phyloP scores from a whole-genome alignment of 2,113 vertebrate genomes.

The Cnemophilus loriae region DNA sequence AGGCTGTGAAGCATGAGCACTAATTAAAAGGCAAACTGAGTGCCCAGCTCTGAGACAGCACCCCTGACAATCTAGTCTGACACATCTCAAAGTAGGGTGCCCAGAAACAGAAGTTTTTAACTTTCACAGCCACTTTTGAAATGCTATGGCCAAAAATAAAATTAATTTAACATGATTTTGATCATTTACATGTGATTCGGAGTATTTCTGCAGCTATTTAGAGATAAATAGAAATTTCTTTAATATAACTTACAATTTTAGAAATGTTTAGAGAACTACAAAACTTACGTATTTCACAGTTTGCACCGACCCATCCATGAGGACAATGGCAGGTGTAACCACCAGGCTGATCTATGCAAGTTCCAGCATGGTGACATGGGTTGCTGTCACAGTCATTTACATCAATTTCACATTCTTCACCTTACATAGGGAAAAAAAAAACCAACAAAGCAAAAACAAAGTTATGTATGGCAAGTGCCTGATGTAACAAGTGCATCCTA shows the following conservation, averaged over 20 bases:
- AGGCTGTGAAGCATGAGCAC: background rate
- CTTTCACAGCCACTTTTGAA: background rate
- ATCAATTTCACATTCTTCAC: slow-evolving; percentile 89
- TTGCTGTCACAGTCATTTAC: slow-evolving; percentile 92
- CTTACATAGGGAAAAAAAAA: slow-evolving; percentile 39
- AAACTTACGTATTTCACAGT: slow-evolving; percentile 96
- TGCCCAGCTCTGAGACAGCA: background rate
- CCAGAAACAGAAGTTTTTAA: background rate
- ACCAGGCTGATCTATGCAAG: slow-evolving; percentile 91
- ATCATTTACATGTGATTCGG: background rate
- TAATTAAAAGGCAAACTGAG: background rate
- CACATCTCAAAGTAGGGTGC: background rate
- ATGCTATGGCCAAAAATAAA: background rate
- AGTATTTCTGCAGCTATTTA: background rate
- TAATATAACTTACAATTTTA: background rate
- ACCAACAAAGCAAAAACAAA: rapidly evolving
- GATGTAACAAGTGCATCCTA: background rate
- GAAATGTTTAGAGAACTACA: background rate
- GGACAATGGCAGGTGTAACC: slow-evolving; percentile 92
- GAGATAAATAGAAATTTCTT: background rate
- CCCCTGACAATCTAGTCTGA: background rate
- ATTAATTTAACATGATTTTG: background rate
- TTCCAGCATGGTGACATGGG: slow-evolving; percentile 91
- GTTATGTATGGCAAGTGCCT: background rate
- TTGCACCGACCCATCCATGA: slow-evolving; percentile 93